Base-by-base conservation (phyloP, 2,113 vertebrate genomes). In the Heterotilapia buettikoferi region DNA sequence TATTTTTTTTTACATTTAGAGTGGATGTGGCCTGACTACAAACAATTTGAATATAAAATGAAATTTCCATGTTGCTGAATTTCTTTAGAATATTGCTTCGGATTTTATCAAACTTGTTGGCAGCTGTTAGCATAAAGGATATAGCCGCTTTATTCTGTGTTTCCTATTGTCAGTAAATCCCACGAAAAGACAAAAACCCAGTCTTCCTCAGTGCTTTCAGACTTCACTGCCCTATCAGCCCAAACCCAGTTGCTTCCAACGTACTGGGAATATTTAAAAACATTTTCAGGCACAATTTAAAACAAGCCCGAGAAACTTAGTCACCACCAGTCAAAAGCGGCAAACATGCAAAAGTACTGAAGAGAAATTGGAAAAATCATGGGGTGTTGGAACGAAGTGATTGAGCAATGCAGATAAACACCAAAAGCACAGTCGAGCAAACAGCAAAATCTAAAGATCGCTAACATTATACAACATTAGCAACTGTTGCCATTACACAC, bases 1-100 rank as follows among this genome's bases (percentile, higher is more conserved):
- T 29, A 80, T 91, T 91, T 59, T 47, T 54, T 84, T 88, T 90
- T 88, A 82, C 84, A 90, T 93, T 93, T 87, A 85, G 61, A 90
- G 59, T 80, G 85, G 73, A 78, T 85, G 54, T 54, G 36, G 52
- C 52, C 36, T 47, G 68, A 45, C 73, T 40, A 47, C 84, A 90
- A 87, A 85, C 21, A 86, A 73, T 85, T 80, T 89, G 84, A 84
- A 86, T 81, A 68, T 76, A n/a, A 88, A 92, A 91, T 90, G 12
- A 80, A 88, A 85, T 91, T 57, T 90, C 33, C 50, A 80, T 73
- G 81, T 88, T 85, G 19, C 83, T 86, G 56, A 78, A 52, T 89
- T 88, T 84, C 47, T 80, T 80, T 21, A 71, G 24, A 79, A 84
- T 85, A 71, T 82, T 86, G 71, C 83, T 54, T 86, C 13, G 21